Conservation (phyloP, 2,888 invertebrate genomes). For the Serrognathus titanus region DNA sequence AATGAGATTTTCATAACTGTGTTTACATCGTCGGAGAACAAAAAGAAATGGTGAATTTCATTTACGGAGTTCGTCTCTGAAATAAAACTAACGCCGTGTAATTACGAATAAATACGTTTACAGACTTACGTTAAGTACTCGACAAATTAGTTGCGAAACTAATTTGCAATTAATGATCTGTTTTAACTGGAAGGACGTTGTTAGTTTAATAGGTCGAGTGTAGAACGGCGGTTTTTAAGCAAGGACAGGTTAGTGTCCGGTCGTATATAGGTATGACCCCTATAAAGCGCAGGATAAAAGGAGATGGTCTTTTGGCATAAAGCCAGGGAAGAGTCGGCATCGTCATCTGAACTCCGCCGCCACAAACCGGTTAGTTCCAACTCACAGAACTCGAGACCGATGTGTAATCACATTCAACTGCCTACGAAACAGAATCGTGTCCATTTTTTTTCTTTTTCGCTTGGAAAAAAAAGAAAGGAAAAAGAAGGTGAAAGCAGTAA, state of each 20-base stretch:
- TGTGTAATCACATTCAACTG: conserved; percentile 2
- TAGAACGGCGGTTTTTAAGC: conserved; percentile 6
- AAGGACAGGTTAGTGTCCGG: conserved; percentile 4
- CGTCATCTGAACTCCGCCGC: conserved; percentile 1
- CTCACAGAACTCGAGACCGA: conserved; percentile 1
- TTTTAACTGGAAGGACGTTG: conserved; percentile 1
- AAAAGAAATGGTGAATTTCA: no score
- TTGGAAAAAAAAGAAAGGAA: no score
- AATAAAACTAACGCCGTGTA: no score
- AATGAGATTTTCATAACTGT: no score
- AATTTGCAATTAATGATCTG: not conserved
- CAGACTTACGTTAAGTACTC: no score
- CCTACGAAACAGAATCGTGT: not conserved
- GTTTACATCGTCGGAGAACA: no score
- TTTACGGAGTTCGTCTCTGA: no score
- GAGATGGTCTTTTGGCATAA: conserved; percentile 1
- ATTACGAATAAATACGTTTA: no score
- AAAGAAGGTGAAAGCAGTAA: not conserved
- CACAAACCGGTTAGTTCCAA: conserved; percentile 3
- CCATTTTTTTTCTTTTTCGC: not conserved
- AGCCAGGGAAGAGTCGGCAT: not conserved
- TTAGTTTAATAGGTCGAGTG: conserved; percentile 11
- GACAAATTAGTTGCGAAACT: not conserved
- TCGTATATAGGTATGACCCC: conserved; percentile 4
- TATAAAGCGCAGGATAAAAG: conserved; percentile 3